Evolutionary conservation across 2,797 vertebrate genomes (phyloP).

Genomic region (Sorex maritimensis): DNA sequence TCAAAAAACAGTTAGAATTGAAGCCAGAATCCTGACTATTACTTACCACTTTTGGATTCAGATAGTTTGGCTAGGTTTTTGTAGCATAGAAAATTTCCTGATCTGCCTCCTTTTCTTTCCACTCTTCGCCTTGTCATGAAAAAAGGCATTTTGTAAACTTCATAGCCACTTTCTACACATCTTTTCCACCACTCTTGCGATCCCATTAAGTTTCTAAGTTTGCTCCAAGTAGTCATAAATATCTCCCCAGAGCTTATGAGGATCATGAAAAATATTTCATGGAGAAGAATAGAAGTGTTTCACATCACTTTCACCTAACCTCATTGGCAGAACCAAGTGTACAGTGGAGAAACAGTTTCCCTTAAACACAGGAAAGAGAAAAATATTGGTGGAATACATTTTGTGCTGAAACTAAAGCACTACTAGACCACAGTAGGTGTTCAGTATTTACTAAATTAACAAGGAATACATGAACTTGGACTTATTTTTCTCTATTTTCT

Average conservation of each 20-base stretch:
- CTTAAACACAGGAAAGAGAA: not conserved
- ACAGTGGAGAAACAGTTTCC: not conserved
- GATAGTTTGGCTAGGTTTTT: not conserved
- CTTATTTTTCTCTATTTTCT: no score
- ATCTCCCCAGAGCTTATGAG: not conserved
- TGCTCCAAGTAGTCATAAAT: not conserved
- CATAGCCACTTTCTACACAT: not conserved
- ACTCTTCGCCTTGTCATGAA: not conserved
- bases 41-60: conserved; percentile 17
- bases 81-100: not conserved
- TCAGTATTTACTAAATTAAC: not conserved
- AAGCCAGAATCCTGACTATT: not conserved
- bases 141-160: not conserved
- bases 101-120: not conserved
- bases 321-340: not conserved
- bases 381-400: not conserved
- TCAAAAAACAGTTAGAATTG: not conserved
- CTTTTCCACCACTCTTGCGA: conserved; percentile 3
- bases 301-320: not conserved
- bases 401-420: not conserved
- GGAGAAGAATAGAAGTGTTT: not conserved
- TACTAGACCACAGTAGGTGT: not conserved
- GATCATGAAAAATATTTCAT: not conserved
- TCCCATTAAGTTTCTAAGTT: not conserved
- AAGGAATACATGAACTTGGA: not conserved